A percentile compares a stretch with the other conserved stretches of the same genome.
Conservation (phyloP, 64 coral and sea anemone genomes). For the Montipora efflorescens region DNA sequence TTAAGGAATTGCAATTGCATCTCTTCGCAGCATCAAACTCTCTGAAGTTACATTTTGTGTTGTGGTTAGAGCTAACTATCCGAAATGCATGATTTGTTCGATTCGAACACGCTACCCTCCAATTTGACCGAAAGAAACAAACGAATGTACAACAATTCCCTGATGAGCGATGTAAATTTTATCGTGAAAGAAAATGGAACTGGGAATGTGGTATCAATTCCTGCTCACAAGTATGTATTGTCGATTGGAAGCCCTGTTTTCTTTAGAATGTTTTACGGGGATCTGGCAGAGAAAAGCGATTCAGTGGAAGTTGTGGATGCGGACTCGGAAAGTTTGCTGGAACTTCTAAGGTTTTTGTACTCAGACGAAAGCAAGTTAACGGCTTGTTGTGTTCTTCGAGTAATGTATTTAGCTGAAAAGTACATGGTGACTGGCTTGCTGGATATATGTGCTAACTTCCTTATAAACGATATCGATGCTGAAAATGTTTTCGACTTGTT, state of each 20-base stretch:
- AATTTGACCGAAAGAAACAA: constrained; percentile 35
- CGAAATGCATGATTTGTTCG: constrained; percentile 7
- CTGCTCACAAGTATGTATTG: constrained; percentile 62
- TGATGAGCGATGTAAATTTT: constrained; percentile 57
- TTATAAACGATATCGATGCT: constrained; percentile 36
- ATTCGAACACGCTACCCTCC: constrained; percentile 1
- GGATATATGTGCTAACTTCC: constrained; percentile 30
- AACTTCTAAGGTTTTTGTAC: constrained; percentile 53
- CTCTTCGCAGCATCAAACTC: background rate
- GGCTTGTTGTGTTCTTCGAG: constrained; percentile 14
- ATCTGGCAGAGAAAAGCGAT: constrained; percentile 22
- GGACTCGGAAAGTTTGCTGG: constrained; percentile 33
- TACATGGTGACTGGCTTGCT: constrained; percentile 45
- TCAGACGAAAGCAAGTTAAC: constrained; percentile 58
- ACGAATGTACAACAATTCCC: constrained; percentile 51
- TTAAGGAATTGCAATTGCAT: background rate
- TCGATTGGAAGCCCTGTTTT: constrained; percentile 60
- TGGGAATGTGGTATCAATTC: constrained; percentile 7
- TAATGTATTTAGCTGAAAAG: constrained; percentile 60
- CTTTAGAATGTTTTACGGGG: constrained; percentile 64
- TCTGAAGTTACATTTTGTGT: background rate
- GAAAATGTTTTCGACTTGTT: constrained; percentile 42
- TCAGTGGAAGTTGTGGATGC: constrained; percentile 41
- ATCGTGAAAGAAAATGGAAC: constrained; percentile 20
- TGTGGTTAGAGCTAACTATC: background rate